Conservation (phyloP, 2,888 invertebrate genomes). For the Nomada lathburiana region DNA sequence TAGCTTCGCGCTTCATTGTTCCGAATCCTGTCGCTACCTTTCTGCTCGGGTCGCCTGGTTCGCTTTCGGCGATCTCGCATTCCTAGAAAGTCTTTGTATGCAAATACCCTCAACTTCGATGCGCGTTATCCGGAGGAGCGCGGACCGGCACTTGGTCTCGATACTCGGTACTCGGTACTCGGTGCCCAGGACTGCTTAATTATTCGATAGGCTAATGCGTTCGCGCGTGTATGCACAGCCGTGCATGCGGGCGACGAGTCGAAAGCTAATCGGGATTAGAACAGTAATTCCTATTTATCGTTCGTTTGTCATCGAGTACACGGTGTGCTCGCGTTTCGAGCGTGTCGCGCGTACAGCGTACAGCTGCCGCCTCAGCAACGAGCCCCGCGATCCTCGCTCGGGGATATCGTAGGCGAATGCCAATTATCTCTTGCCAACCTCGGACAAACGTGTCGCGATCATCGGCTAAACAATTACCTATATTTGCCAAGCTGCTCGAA, state of each 20-base stretch:
- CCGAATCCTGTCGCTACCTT: background rate
- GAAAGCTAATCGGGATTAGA: constrained; percentile 5
- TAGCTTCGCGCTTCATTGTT: constrained; percentile 42
- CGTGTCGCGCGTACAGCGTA: background rate
- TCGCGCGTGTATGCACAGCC: background rate
- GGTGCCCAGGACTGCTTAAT: background rate
- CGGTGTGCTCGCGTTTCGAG: constrained; percentile 13
- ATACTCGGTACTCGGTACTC: background rate
- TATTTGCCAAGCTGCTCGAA: too few species aligned
- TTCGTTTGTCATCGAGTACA: constrained; percentile 10
- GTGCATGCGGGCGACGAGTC: constrained; percentile 23
- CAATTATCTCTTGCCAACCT: constrained; percentile 4
- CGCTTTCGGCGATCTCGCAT: too few species aligned
- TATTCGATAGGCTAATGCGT: background rate
- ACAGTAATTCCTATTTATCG: background rate
- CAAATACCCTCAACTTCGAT: too few species aligned
- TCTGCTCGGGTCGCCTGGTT: background rate
- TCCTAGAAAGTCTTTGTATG: too few species aligned
- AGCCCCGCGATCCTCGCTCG: background rate
- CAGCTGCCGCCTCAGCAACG: background rate
- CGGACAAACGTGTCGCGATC: constrained; percentile 7
- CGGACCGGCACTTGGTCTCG: background rate
- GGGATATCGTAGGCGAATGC: constrained; percentile 9
- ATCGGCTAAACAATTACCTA: too few species aligned
- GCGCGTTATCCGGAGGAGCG: background rate